Evolutionary conservation across 1,140 invertebrate species (phyloP), one percentile per base, ranked within the genome.

Genomic region (Cepaea nemoralis): DNA sequence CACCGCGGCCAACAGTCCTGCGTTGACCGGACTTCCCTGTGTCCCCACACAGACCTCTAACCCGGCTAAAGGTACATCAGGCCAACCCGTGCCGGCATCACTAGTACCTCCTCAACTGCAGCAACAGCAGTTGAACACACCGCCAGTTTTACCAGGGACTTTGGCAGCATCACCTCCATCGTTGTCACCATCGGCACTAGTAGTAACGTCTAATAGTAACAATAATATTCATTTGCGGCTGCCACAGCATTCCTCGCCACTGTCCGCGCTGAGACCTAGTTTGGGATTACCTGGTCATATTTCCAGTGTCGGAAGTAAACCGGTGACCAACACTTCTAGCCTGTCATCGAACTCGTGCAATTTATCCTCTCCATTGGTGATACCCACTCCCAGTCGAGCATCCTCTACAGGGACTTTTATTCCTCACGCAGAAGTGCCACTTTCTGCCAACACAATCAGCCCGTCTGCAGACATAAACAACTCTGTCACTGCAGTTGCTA

Each of bases 361-460:
- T 70, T n/a, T 80, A 3, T 50, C 78, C 3, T 80, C 78, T 10
- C 42, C 78, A 0, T 48, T 80, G 22, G 78, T 80, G 14, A 81
- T 85, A 24, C 75, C 59, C 5, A 33, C 70, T 19, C 78, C 81
- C 35, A 45, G 69, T 71, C 66, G 71, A 71, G 31, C 80, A 80
- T 77, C 83, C 67, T 81, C 84, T n/a, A 78, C 63, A 70, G 81
- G 75, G 81, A 79, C 84, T 67, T 81, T 84, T 82, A 80, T 84
- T 79, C 40, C 76, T 48, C 81, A 59, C 77, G 77, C 77, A 27
- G 77, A 79, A 42, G 27, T 82, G 67, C 35, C 83, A 77, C 74
- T 55, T 45, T 71, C 69, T 33, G 24, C 77, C 63, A 69, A 1
- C 39, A 45, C 78, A 35, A n/a, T 73, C 22, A 50, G 19, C 27